Evolutionary conservation across 30 jellyfish, hydroid and myxozoan species (phyloP).

Genomic region (Rhopilema esculentum): DNA sequence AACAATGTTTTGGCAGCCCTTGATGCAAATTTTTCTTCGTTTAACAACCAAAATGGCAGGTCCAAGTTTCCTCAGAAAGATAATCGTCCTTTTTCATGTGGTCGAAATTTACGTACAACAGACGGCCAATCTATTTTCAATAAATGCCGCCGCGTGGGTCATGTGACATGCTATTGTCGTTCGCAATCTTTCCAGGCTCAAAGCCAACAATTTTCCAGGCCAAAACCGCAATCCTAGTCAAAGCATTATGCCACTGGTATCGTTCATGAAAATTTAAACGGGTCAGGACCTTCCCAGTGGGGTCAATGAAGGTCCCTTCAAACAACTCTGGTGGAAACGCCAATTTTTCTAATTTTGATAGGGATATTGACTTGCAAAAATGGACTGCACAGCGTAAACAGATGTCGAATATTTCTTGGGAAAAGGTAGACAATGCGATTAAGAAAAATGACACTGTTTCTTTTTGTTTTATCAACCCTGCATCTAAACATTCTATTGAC

Average conservation of each 20-base stretch:
- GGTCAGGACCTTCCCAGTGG: too few species aligned
- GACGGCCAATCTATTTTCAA: constrained; percentile 36
- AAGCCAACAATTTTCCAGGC: too few species aligned
- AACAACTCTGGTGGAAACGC: too few species aligned
- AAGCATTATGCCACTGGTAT: too few species aligned
- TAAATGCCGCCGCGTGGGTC: constrained; percentile 19
- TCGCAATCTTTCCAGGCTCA: too few species aligned
- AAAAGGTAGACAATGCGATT: not conserved
- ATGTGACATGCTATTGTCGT: constrained; percentile 31
- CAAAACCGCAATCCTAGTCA: too few species aligned
- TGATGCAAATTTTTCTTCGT: not conserved
- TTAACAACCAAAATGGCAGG: not conserved
- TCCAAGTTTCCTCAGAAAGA: not conserved
- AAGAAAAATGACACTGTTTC: constrained; percentile 1
- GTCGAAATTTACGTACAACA: constrained; percentile 43
- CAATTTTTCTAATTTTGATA: too few species aligned
- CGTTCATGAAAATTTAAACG: too few species aligned
- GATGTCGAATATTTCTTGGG: not conserved
- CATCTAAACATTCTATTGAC: not conserved
- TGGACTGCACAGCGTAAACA: constrained; percentile 14
- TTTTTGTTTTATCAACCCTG: not conserved
- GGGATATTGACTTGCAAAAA: constrained; percentile 11
- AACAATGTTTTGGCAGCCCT: too few species aligned
- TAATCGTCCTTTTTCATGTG: not conserved
- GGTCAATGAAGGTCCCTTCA: too few species aligned